Percentiles rank a stretch among this genome's conserved stretches.
Conservation (phyloP, 2,113 vertebrate species). For the Climacteris rufus region DNA sequence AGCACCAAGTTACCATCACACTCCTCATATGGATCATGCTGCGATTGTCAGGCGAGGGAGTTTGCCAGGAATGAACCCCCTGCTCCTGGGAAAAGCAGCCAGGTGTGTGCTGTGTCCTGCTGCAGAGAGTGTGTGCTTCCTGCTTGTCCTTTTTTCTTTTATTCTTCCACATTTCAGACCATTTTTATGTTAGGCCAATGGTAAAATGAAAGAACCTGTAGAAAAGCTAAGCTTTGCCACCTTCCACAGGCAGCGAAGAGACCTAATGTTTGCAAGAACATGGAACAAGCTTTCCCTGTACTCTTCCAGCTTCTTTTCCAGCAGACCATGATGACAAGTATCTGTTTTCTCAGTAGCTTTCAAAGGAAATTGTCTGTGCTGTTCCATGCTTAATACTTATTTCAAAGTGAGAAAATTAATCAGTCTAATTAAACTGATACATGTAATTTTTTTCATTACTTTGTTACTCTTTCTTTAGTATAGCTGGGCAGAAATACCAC, state of each 20-base stretch:
- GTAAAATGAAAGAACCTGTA: neutral
- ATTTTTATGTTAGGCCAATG: neutral
- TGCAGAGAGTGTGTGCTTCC: fast-evolving
- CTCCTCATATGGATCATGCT: neutral
- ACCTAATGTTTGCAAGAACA: neutral
- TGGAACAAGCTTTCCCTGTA: neutral
- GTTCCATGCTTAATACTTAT: neutral
- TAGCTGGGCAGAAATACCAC: neutral
- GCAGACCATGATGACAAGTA: neutral
- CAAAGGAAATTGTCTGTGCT: neutral
- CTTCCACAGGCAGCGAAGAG: neutral
- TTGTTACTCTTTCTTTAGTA: neutral
- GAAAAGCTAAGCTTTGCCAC: neutral
- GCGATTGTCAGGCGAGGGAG: fast-evolving
- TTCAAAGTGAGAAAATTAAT: neutral
- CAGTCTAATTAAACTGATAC: neutral
- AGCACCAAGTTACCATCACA: neutral
- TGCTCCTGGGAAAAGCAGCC: neutral
- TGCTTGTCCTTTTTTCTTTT: neutral
- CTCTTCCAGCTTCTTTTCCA: neutral
- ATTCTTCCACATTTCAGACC: neutral
- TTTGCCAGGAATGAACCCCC: fast-evolving
- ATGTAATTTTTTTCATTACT: neutral
- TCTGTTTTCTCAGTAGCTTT: neutral
- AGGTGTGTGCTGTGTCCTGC: neutral